Evolutionary conservation across 2,113 vertebrate species (phyloP), one percentile per base, ranked within the genome.

Genomic region (Rhinogobius similis): DNA sequence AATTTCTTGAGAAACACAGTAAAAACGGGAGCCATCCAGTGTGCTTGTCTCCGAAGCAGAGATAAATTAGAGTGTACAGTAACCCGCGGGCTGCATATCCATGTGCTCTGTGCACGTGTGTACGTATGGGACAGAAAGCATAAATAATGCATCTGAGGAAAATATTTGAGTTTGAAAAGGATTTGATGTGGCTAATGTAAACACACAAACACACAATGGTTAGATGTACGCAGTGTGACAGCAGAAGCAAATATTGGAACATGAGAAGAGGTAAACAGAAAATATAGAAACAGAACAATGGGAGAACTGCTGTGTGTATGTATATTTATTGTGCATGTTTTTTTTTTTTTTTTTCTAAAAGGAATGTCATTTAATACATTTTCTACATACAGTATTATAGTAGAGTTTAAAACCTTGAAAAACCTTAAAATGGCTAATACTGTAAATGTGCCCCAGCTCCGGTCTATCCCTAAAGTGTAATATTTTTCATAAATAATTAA

Each of bases 151-250:
- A 20, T 20, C 44, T 8, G 4, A 48, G 44, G 44, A 20, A n/a
- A 62, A 67, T 48, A 72, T 81, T 82, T 67, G 78, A 70, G 4
- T 75, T 74, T 67, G 53, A 79, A 69, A 84, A 76, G 65, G 58
- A 86, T 77, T 80, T 59, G 56, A 72, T n/a, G 62, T 56, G 69
- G 64, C 72, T 56, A 66, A 71, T 70, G 52, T 32, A 80, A 82
- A 81, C 53, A 56, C 67, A 43, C 67, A 59, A 48, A 67, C 26
- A 64, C 62, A 70, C 65, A 29, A 78, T 44, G 55, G 9, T 32
- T 12, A 36, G 29, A 20, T 9, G 10, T 41, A 62, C 36, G 11
- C 61, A 62, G 9, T n/a, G 29, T 36, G 56, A 66, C 72, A 59
- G 65, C 67, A 3, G 20, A n/a, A 62, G 61, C 38, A 24, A 44